phyloP scores from a whole-genome alignment of 2,113 vertebrate species.

The Ageneiosus marmoratus region DNA sequence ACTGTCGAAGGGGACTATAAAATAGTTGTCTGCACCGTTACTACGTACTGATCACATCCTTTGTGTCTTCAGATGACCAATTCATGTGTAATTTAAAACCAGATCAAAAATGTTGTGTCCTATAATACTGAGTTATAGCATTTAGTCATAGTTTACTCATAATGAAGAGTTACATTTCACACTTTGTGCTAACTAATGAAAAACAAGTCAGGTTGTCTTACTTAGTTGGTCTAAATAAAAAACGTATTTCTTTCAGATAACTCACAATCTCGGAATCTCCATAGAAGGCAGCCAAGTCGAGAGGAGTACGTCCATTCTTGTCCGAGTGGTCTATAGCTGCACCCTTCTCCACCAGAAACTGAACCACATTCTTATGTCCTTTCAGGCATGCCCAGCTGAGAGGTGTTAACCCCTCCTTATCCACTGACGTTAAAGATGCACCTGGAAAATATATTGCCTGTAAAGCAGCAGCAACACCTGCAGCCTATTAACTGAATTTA shows the following conservation, averaged over 20 bases:
- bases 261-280: conserved; percentile 93
- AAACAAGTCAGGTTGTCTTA: neutral
- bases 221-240: neutral
- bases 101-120: neutral
- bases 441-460: conserved; percentile 68
- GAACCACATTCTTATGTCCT: conserved; percentile 90
- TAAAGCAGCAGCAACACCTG: neutral
- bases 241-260: conserved; percentile 33
- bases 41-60: neutral
- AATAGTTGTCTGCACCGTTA: neutral
- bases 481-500: neutral
- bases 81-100: neutral
- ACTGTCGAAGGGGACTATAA: neutral
- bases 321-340: conserved; percentile 92
- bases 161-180: neutral
- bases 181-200: neutral
- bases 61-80: neutral
- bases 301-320: conserved; percentile 92
- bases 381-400: conserved; percentile 98
- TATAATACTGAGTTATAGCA: neutral
- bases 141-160: neutral
- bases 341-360: conserved; percentile 89
- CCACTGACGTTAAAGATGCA: conserved; percentile 84
- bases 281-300: conserved; percentile 95
- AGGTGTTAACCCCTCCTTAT: conserved; percentile 93